Base-by-base conservation (phyloP, 2,113 vertebrate genomes). In the Oryzias melastigma region DNA sequence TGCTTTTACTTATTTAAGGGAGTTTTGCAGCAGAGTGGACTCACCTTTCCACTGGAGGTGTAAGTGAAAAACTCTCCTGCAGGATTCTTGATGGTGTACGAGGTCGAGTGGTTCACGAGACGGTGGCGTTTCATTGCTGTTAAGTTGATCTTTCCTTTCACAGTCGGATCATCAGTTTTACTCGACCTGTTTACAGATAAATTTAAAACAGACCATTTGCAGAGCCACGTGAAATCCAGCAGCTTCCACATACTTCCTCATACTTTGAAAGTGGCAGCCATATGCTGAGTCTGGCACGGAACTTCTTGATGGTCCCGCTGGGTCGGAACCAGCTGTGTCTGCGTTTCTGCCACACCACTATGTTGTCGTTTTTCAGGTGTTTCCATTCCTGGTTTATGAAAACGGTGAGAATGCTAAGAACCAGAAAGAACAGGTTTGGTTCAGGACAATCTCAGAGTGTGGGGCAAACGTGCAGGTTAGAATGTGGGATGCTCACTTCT, bases 381-480 rank as follows among this genome's bases (percentile, higher is more conserved):
- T 95, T 93, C 96, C 96, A 97, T 89, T 95, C 93, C 67, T 90
- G 93, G 47, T 94, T 93, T 6, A 94, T 93, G 80, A 97, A 97
- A 85, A 91, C 90, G 66, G 91, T 87, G 78, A 98, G 87, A 85
- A 98, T 93, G 80, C 96, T 98, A 67, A 24, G 48, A 35, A 57
- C 43, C 48, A 74, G 13, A 66, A 18, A 7, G 0, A 12, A 52
- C 41, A 20, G 43, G 12, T 52, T 41, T 1, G 5, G 59, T 3
- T 64, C 47, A 52, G 24, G 41, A 7, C 20, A 45, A 69, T 24
- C 8, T 35, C 41, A 50, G 45, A 10, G 24, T 14, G 14, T 35
- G 18, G 14, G 14, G 1, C 16, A 14, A 47, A 14, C 2, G 43
- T 44, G 43, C 15, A 24, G 20, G 16, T n/a, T 5, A 7, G 17